Conservation (phyloP, 2,113 vertebrate genomes). For the Philantomba maxwellii region DNA sequence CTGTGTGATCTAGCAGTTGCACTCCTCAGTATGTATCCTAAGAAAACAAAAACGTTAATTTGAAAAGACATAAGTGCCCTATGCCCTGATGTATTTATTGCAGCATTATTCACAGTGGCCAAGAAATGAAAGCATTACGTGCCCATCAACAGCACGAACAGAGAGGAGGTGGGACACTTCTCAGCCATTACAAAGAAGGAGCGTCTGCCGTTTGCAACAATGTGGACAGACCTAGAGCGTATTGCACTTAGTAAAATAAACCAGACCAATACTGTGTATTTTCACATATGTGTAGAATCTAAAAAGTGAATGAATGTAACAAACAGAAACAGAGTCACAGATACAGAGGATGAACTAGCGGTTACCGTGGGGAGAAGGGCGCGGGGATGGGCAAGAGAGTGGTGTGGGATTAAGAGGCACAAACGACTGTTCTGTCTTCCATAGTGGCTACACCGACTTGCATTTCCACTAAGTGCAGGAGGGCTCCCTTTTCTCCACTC, state of each 20-base stretch:
- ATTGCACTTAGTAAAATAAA: not conserved
- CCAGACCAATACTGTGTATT: not conserved
- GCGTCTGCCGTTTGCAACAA: not conserved
- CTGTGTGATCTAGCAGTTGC: not conserved
- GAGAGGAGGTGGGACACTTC: not conserved
- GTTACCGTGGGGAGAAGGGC: not conserved
- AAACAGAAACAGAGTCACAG: not conserved
- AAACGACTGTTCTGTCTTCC: not conserved
- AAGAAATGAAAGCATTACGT: not conserved
- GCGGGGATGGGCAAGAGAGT: accelerated
- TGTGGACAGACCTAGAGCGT: not conserved
- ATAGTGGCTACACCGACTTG: not conserved
- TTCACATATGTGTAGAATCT: not conserved
- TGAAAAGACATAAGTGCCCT: not conserved
- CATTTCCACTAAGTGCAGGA: not conserved
- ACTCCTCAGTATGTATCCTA: not conserved
- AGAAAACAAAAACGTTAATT: not conserved
- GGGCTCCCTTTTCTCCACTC: not conserved
- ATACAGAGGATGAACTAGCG: accelerated
- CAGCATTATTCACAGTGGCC: not conserved
- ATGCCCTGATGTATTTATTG: not conserved
- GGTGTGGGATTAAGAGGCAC: not conserved
- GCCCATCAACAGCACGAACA: not conserved
- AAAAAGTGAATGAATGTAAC: not conserved
- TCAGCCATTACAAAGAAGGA: not conserved